Evolutionary conservation across 2,797 vertebrate genomes (phyloP), one percentile per base, ranked within the genome.

Genomic region (Phalloptychus januarius): DNA sequence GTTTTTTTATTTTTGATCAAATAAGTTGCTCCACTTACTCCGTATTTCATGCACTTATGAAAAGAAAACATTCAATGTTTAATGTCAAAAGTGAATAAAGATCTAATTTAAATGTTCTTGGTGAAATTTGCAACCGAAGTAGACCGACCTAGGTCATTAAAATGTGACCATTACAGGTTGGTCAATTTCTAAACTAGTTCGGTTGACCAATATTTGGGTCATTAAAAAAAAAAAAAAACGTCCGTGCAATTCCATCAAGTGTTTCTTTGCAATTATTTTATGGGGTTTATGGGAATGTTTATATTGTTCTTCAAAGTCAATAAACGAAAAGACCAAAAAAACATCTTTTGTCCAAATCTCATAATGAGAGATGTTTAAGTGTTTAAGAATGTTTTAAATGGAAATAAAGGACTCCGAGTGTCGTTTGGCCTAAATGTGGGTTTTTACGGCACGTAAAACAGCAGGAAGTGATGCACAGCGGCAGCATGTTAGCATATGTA

Each of bases 361-460:
- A 56, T 28, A 28, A 56, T 56, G 25, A 28, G 18, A 52, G n/a
- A n/a, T n/a, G 52, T 15, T 33, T 46, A 46, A 15, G 45, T 15
- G 16, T 4, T 16, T 33, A 16, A 18, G 13, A 0, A 31, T 13
- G 31, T 15, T 58, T 31, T 15, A 16, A 58, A 56, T 56, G 13
- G 28, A 58, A 58, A 61, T 61, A 33, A 61, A 33, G 28, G 56
- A 33, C 56, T 33, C 28, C 7, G 5, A 16, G 5, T 6, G 5
- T 33, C 28, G 33, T 61, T 28, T 61, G 56, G 28, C 13, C 56
- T 33, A 61, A 61, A 61, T 16, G 15, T 61, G 23, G 28, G 28
- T 65, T 65, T 65, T 65, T 65, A 65, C 38, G 61, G 31, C 33
- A 36, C 61, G 1, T 61, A 65, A 65, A 65, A 65, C 61, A 65